These are phyloP conservation scores for Axea sp. DNA, from an alignment of 2,888 invertebrate genomes.

Conservation along the genomic window DNA sequence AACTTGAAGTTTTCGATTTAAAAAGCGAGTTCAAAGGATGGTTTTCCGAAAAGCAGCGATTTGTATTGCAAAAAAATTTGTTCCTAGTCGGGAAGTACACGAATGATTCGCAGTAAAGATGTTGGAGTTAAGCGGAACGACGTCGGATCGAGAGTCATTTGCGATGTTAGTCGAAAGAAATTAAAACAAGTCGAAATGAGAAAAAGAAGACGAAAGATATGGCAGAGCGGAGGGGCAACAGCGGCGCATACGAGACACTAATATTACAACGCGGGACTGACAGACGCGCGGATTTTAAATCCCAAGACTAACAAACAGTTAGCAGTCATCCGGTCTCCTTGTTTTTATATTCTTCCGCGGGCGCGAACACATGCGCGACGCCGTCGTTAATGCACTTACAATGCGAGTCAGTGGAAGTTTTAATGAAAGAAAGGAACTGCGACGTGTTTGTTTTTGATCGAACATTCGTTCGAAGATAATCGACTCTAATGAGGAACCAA, in stretches of 20 bases:
- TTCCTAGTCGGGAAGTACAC: conserved; percentile 31
- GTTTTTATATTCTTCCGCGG: conserved; percentile 77
- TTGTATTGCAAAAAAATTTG: conserved; percentile 23
- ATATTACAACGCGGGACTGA: conserved; percentile 79
- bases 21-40: conserved; percentile 6
- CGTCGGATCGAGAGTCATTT: conserved; percentile 53
- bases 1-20: no score
- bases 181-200: conserved; percentile 41
- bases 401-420: conserved; percentile 6
- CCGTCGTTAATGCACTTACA: conserved; percentile 44
- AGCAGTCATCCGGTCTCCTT: conserved; percentile 79
- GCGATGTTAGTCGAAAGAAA: conserved; percentile 46
- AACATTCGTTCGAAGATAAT: no score
- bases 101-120: conserved; percentile 52
- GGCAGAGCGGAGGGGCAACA: conserved; percentile 67
- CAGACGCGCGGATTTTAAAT: conserved; percentile 80
- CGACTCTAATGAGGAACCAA: no score
- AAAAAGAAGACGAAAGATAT: conserved; percentile 8
- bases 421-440: no score
- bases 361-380: conserved; percentile 69
- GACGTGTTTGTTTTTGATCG: no score
- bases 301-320: conserved; percentile 79
- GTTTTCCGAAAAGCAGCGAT: conserved; percentile 24
- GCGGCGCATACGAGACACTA: conserved; percentile 75
- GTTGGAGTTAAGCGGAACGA: conserved; percentile 45